Evolutionary conservation across 2,113 vertebrate genomes (phyloP).

Genomic region (Prunella himalayana): DNA sequence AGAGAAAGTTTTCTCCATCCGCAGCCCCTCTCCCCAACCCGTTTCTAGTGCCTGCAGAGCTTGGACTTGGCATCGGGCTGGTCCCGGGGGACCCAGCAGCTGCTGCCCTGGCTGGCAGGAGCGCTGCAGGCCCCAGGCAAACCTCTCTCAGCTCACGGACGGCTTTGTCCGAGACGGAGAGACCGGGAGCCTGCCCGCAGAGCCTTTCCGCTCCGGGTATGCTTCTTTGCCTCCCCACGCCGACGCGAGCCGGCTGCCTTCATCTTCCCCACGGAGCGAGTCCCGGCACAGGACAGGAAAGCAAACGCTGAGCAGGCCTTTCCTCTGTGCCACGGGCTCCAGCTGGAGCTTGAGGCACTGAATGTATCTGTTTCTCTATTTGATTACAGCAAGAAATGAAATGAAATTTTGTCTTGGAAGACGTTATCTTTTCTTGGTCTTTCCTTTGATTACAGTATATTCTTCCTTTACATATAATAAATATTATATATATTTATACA

Average conservation of each 20-base stretch:
- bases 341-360: not conserved
- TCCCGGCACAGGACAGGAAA: rapidly evolving
- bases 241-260: rapidly evolving
- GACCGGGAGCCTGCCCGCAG: not conserved
- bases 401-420: not conserved
- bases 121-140: not conserved
- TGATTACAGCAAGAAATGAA: not conserved
- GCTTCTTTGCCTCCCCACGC: not conserved
- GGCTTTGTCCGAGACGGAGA: not conserved
- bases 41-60: not conserved
- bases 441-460: not conserved
- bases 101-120: not conserved
- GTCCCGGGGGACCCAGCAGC: not conserved
- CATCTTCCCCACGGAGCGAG: not conserved
- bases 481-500: not conserved
- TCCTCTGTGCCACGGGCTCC: not conserved
- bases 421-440: not conserved
- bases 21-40: rapidly evolving
- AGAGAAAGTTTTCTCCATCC: not conserved
- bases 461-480: not conserved
- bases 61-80: not conserved
- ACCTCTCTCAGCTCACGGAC: rapidly evolving
- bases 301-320: not conserved
- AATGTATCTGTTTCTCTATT: not conserved
- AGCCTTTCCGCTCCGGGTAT: not conserved